Percentiles rank a stretch among this genome's conserved stretches.
Conservation (phyloP, 2,888 invertebrate species). For the Melanostoma mellinum region DNA sequence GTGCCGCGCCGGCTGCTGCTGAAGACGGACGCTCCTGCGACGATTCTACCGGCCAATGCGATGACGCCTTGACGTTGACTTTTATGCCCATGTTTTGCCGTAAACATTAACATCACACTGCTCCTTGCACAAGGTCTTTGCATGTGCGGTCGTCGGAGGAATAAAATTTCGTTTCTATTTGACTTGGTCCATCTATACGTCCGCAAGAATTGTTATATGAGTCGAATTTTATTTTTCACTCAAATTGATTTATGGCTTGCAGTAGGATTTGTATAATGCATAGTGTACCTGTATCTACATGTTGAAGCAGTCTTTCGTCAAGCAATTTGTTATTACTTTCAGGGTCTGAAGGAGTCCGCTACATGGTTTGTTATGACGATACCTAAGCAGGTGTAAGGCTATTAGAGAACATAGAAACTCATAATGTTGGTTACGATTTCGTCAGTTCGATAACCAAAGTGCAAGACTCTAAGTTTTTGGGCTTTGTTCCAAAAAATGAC, state of each 20-base stretch:
- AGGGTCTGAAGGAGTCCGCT: neutral
- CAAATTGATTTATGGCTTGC: constrained; percentile 60
- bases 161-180: constrained; percentile 35
- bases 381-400: no score
- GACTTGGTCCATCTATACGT: constrained; percentile 30
- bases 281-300: constrained; percentile 23
- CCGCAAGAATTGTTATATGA: constrained; percentile 32
- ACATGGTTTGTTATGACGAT: no score
- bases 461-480: no score
- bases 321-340: constrained; percentile 48
- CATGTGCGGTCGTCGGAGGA: neutral
- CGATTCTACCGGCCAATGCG: neutral
- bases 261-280: constrained; percentile 22
- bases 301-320: constrained; percentile 49
- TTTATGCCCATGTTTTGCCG: constrained; percentile 63
- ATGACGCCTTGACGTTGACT: constrained; percentile 56
- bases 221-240: constrained; percentile 68
- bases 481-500: no score
- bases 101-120: constrained; percentile 50
- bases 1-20: neutral
- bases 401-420: no score
- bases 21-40: neutral
- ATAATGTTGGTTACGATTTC: no score
- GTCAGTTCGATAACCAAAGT: no score
- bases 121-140: constrained; percentile 31